Conservation (phyloP, 1,140 invertebrate species). For the Pararge aegeria region DNA sequence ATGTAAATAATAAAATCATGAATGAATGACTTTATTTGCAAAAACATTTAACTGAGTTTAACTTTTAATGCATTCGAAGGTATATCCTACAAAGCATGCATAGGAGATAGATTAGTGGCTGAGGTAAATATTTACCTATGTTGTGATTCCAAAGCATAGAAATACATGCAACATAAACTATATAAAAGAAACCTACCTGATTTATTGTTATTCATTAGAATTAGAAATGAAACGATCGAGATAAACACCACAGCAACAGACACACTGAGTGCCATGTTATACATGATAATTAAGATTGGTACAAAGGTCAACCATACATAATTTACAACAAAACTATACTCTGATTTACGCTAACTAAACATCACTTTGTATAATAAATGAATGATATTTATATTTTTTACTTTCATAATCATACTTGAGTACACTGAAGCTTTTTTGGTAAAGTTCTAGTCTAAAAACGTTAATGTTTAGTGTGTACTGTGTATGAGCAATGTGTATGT, state of each 20-base stretch:
- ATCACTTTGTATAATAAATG: conserved; percentile 3
- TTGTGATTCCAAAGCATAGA: not conserved
- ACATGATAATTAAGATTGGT: conserved; percentile 32
- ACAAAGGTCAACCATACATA: conserved; percentile 30
- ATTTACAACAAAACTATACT: conserved; percentile 14
- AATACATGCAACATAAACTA: not conserved
- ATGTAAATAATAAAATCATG: no score
- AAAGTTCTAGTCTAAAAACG: not conserved
- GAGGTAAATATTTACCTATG: no score
- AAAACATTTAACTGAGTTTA: no score
- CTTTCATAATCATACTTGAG: not conserved
- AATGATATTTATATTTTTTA: not conserved
- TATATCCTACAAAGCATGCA: no score
- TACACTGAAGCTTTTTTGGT: not conserved
- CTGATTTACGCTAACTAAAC: not conserved
- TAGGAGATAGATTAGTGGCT: no score
- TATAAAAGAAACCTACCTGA: conserved; percentile 43
- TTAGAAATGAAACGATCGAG: conserved; percentile 45
- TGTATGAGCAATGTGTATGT: not conserved
- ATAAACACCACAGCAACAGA: conserved; percentile 38
- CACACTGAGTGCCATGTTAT: conserved; percentile 22
- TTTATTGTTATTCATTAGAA: conserved; percentile 37
- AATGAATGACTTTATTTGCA: no score
- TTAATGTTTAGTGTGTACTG: not conserved
- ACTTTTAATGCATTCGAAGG: no score